A percentile compares a stretch with the other conserved stretches of the same genome.
phyloP scores from a whole-genome alignment of 2,888 invertebrate genomes.

The Polydrusus cervinus region DNA sequence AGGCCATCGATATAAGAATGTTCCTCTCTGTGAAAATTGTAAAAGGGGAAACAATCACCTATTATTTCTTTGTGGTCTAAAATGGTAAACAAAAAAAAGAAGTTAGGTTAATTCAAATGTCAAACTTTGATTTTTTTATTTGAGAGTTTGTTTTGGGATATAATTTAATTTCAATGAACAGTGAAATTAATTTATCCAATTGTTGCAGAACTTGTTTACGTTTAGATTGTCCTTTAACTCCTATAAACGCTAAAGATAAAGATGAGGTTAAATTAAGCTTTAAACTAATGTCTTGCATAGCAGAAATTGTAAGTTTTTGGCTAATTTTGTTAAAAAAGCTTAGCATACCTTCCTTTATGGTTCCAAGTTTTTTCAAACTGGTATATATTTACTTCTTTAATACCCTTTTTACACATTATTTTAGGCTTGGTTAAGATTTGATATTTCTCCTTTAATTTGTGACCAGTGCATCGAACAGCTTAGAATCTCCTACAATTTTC shows the following conservation, averaged over 20 bases:
- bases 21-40: no score
- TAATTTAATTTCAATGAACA: conserved; percentile 59
- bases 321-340: neutral
- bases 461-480: conserved; percentile 66
- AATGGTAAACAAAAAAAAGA: neutral
- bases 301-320: conserved; percentile 65
- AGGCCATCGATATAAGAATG: no score
- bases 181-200: conserved; percentile 64
- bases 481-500: conserved; percentile 67
- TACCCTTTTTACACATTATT: no score
- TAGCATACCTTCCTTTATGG: neutral
- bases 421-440: conserved; percentile 67
- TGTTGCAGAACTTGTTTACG: conserved; percentile 68
- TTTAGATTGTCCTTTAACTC: conserved; percentile 66
- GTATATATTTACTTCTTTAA: no score
- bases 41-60: no score
- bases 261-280: conserved; percentile 67
- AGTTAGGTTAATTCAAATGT: neutral
- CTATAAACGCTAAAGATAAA: conserved; percentile 64
- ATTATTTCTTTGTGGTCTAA: no score
- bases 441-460: conserved; percentile 66
- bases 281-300: conserved; percentile 66
- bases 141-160: neutral
- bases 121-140: conserved; percentile 1
- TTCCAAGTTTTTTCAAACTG: no score